A percentile compares a stretch with the other conserved stretches of the same genome.
phyloP scores from a whole-genome alignment of 2,888 invertebrate genomes.

The Scaptomyza tumidula region DNA sequence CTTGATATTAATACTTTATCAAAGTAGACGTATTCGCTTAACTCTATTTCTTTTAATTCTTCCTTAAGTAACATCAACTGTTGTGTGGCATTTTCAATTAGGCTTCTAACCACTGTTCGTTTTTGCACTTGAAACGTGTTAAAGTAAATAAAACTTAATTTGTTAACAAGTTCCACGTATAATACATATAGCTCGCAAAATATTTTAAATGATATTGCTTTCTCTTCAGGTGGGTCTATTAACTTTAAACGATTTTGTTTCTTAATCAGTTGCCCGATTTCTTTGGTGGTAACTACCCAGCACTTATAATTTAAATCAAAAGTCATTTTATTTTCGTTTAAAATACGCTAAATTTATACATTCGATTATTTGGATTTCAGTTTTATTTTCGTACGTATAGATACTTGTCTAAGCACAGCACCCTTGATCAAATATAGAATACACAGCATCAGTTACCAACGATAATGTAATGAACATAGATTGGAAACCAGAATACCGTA shows the following conservation, averaged over 20 bases:
- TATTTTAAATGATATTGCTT: constrained; percentile 73
- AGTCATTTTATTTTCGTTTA: constrained; percentile 81
- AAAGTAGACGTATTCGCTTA: constrained; percentile 88
- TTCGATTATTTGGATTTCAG: too few species aligned
- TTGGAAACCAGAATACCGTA: too few species aligned
- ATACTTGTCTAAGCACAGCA: too few species aligned
- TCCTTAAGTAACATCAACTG: constrained; percentile 86
- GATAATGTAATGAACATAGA: too few species aligned
- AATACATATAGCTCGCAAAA: constrained; percentile 81
- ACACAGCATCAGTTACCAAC: too few species aligned
- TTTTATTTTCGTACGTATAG: too few species aligned
- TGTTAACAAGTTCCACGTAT: constrained; percentile 82
- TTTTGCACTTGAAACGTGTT: constrained; percentile 84
- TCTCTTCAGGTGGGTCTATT: constrained; percentile 69
- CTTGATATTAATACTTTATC: constrained; percentile 88
- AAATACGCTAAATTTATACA: background rate
- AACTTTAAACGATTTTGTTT: constrained; percentile 82
- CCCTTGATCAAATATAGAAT: too few species aligned
- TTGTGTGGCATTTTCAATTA: constrained; percentile 76
- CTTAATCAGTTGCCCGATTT: constrained; percentile 82
- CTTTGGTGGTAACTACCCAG: constrained; percentile 85
- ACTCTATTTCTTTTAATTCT: constrained; percentile 85
- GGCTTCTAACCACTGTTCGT: constrained; percentile 68
- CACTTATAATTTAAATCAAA: constrained; percentile 85
- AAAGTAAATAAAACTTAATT: constrained; percentile 80